A percentile compares a stretch with the other conserved stretches of the same genome.
Conservation (phyloP, 1,140 invertebrate species). For the Mycetomoellerius zeteki region DNA sequence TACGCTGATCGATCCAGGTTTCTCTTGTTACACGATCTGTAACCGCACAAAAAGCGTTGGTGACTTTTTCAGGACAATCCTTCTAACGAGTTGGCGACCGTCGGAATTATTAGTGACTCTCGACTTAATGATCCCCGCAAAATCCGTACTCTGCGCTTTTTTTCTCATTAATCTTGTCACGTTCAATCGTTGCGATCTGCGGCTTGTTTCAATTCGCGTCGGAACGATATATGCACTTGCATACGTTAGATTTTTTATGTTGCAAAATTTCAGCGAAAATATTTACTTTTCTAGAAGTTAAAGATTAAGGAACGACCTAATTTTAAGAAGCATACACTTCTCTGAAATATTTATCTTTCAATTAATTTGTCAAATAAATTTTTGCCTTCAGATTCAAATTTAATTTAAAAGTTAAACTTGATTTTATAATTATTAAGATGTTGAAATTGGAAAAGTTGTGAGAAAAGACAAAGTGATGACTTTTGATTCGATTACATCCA, state of each 20-base stretch:
- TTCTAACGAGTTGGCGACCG: slow-evolving; percentile 64
- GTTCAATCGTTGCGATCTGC: slow-evolving; percentile 27
- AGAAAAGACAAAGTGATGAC: background rate
- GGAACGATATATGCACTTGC: background rate
- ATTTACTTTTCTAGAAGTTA: background rate
- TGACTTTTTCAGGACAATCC: slow-evolving; percentile 44
- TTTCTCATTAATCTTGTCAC: slow-evolving; percentile 46
- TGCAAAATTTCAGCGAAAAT: background rate
- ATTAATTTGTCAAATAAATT: background rate
- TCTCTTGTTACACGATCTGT: slow-evolving; percentile 16
- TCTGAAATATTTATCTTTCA: background rate
- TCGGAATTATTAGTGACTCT: slow-evolving; percentile 66
- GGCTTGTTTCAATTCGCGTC: background rate
- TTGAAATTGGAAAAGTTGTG: background rate
- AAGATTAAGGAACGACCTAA: background rate
- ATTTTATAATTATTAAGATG: background rate
- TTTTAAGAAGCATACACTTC: background rate
- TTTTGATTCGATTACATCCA: background rate
- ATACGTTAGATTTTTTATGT: background rate
- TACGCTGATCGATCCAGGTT: slow-evolving; percentile 28
- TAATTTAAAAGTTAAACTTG: background rate
- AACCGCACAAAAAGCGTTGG: slow-evolving; percentile 46
- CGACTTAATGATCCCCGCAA: slow-evolving; percentile 57
- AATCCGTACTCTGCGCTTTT: slow-evolving; percentile 29
- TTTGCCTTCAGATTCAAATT: background rate